Conservation (phyloP, 2,113 vertebrate species). For the Hydrochoerus hydrochaeris region DNA sequence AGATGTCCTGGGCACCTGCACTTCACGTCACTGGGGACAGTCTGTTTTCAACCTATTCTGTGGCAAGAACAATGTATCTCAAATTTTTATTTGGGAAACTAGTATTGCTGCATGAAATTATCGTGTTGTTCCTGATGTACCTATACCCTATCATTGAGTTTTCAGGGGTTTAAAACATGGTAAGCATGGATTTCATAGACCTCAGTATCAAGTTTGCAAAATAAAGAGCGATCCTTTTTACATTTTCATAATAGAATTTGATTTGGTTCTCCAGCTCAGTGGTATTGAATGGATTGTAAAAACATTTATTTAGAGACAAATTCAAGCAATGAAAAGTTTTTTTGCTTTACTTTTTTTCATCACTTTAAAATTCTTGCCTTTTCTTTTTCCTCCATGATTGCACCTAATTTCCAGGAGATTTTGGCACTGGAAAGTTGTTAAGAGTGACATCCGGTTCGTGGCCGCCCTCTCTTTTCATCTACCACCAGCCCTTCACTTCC, state of each 20-base stretch:
- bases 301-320: background rate
- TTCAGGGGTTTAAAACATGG: background rate
- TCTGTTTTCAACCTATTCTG: background rate
- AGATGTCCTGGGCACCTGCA: background rate
- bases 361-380: background rate
- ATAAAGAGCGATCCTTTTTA: background rate
- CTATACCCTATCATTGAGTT: background rate
- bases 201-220: background rate
- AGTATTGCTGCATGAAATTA: background rate
- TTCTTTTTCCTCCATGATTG: background rate
- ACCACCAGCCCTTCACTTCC: accelerated
- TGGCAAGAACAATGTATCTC: background rate
- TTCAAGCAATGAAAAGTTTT: background rate
- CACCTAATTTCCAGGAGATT: background rate
- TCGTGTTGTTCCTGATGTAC: accelerated
- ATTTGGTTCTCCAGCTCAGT: background rate
- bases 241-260: background rate
- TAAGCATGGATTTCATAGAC: background rate
- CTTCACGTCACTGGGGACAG: background rate
- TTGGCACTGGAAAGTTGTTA: background rate
- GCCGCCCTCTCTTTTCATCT: background rate
- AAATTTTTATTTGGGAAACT: background rate
- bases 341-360: background rate
- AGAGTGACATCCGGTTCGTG: background rate
- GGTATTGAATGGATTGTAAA: background rate